Conservation (phyloP, 2,888 invertebrate genomes). For the Tethea ocularis region DNA sequence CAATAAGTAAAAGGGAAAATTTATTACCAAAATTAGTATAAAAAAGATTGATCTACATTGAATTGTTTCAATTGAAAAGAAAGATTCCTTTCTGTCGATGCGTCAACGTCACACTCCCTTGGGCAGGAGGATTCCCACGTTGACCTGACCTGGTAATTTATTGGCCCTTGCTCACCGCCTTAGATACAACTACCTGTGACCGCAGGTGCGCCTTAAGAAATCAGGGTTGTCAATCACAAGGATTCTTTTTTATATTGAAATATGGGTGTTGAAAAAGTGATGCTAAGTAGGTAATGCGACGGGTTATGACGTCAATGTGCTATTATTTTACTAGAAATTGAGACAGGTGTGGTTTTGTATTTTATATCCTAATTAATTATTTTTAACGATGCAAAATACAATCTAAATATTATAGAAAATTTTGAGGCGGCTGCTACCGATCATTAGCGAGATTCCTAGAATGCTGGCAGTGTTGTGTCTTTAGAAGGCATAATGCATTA, state of each 20-base stretch:
- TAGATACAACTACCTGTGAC: conserved; percentile 73
- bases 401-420: no score
- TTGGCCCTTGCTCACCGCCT: conserved; percentile 63
- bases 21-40: not conserved
- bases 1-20: not conserved
- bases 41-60: not conserved
- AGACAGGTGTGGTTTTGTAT: no score
- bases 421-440: no score
- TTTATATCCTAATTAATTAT: no score
- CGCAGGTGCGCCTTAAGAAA: conserved; percentile 76
- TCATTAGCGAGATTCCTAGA: no score
- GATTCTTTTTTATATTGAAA: conserved; percentile 14
- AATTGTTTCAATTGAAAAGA: not conserved
- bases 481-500: no score
- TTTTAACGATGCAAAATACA: no score
- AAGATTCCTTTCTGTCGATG: conserved; percentile 10
- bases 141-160: conserved; percentile 80
- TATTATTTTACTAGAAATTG: no score
- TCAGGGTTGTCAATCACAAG: conserved; percentile 56
- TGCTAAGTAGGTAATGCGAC: no score
- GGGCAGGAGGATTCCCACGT: conserved; percentile 72
- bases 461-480: no score
- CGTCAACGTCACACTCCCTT: conserved; percentile 62
- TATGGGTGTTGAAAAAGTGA: no score
- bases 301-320: no score